Evolutionary conservation across 2,888 invertebrate genomes (phyloP), one percentile per base, ranked within the genome.

Genomic region (Drymonia ruficornis): DNA sequence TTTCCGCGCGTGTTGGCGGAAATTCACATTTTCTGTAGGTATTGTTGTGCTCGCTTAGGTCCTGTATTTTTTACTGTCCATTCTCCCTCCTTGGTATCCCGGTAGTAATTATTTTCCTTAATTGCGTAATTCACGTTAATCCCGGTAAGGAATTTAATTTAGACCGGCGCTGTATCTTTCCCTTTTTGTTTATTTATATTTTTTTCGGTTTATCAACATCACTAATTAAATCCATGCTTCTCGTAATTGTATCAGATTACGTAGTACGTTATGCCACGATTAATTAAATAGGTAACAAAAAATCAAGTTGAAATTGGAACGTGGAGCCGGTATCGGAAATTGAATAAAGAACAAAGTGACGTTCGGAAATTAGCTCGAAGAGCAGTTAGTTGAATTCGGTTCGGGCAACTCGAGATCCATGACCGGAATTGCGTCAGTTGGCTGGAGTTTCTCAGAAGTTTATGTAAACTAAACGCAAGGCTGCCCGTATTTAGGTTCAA

Each of bases 301-400:
- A 67, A 56, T 15, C 64, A 73, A 78, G 76, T 75, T 73, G 64
- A 79, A 81, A 82, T 83, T 81, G 77, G 78, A 79, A 76, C 72
- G 73, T 68, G 74, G 77, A 79, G 83, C 75, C 84, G 78, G 84
- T 85, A 87, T 84, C 91, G 91, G 91, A 92, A 91, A 92, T 92
- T 91, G 88, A 91, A 91, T 91, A 89, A 89, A 91, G 89, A 90
- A 90, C 86, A 87, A 90, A 90, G 89, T 89, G 90, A 83, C 88
- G 86, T 85, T 89, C 91, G 92, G 92, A 92, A 91, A 92, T 92
- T 91, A 91, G 82, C 85, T 85, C 81, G 80, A 87, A 85, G 84
- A 88, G 90, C 86, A 88, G 80, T 70, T 81, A 88, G 81, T 70
- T 81, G 84, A 87, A 86, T 89, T 87, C 73, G 79, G 78, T 81